Base-by-base conservation (phyloP, 2,113 vertebrate genomes). In the Gymnorhina tibicen region DNA sequence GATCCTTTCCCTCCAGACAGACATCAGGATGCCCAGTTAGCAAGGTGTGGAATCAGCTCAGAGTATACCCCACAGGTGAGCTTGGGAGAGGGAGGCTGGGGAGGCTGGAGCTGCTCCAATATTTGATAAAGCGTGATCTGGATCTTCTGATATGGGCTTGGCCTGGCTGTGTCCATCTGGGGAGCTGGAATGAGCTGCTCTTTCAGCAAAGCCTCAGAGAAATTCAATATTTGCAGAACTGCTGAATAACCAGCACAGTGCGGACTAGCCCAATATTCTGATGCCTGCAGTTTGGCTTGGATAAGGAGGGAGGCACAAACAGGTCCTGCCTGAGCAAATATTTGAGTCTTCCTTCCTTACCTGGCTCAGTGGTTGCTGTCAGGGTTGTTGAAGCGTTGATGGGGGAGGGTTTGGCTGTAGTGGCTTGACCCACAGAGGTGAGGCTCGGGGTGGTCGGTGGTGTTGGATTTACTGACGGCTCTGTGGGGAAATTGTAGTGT, bases 331-430 rank as follows among this genome's bases (percentile, higher is more conserved):
- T 42, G 41, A 77, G 50, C n/a, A 66, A 74, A 77, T 69, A 42
- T 28, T 6, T 9, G 41, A 30, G 11, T 77, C 93, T 69, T 86
- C 64, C 52, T 10, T 47, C 16, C 92, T 92, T 87, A 95, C 96
- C 80, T 80, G 0, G 22, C 2, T 2, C 11, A 9, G 73, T 59
- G 1, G 4, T 2, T 0, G 9, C 41, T 49, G 30, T 41, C 21
- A 17, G 64, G 2, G 55, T 39, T 16, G 39, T 47, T 30, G 83
- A 33, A 13, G 60, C n/a, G n/a, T n/a, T 0, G 4, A 1, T 1
- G 8, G 39, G 15, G 53, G 60, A 32, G 52, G 63, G 3, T 26
- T 50, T 92, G 72, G 15, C 56, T 84, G 83, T 8, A 8, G 86
- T 22, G 2, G 39, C 26, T 42, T 33, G 76, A 76, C 22, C 42